These are phyloP conservation scores for Pelagia noctiluca DNA, from an alignment of 30 jellyfish, hydroid and myxozoan genomes.

Conservation along the genomic window DNA sequence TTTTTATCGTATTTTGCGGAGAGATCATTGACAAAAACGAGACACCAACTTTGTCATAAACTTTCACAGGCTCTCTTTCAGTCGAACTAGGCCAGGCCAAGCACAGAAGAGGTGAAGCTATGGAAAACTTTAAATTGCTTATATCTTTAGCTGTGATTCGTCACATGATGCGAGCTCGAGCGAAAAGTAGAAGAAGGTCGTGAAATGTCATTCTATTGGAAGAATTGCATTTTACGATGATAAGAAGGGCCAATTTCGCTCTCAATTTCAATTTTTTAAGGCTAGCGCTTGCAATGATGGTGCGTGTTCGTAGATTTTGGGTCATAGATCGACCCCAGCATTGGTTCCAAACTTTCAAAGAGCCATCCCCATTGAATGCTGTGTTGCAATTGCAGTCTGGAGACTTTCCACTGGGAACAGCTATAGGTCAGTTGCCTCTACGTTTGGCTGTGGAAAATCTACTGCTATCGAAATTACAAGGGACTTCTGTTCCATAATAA, in stretches of 20 bases:
- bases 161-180: too few species aligned
- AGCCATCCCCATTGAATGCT: slow-evolving; percentile 1
- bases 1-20: too few species aligned
- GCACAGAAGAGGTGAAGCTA: too few species aligned
- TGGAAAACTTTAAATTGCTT: too few species aligned
- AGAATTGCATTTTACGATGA: not conserved
- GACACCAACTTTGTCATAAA: too few species aligned
- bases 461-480: slow-evolving; percentile 39
- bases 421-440: slow-evolving; percentile 63
- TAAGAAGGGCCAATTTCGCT: slow-evolving; percentile 1
- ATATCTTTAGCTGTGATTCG: too few species aligned
- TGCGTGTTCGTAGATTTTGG: not conserved
- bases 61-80: too few species aligned
- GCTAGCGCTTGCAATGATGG: slow-evolving; percentile 1
- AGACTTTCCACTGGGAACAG: slow-evolving; percentile 41
- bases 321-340: slow-evolving; percentile 14
- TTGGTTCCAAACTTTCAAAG: slow-evolving; percentile 18
- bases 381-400: slow-evolving; percentile 25
- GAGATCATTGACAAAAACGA: too few species aligned
- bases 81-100: too few species aligned
- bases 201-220: too few species aligned
- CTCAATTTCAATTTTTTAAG: not conserved
- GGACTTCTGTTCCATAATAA: slow-evolving; percentile 14
- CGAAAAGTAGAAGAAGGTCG: too few species aligned
- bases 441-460: slow-evolving; percentile 75